These are phyloP conservation scores for Drosophila ercepeae DNA, from an alignment of 1,140 invertebrate species.

Conservation along the genomic window DNA sequence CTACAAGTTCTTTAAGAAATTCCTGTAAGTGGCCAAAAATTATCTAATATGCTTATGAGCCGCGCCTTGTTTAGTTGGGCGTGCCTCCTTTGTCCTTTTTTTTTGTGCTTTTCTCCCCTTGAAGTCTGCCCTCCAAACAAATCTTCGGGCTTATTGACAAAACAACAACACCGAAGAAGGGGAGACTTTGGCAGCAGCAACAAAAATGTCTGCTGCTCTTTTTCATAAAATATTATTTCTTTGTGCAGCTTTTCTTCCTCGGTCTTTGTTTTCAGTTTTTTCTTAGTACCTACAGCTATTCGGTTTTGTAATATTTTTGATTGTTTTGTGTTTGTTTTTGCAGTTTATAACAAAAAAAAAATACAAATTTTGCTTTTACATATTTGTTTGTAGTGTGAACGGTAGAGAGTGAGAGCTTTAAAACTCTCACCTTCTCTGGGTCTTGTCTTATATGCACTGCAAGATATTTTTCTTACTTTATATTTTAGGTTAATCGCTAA, in stretches of 20 bases:
- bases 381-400: conserved; percentile 1
- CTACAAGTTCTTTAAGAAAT: conserved; percentile 74
- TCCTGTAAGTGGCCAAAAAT: conserved; percentile 63
- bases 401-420: not conserved
- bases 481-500: too few species aligned
- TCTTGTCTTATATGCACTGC: conserved; percentile 12
- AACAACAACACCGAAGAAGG: conserved; percentile 27
- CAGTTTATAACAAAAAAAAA: conserved; percentile 27
- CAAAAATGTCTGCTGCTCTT: conserved; percentile 16
- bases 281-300: conserved; percentile 6
- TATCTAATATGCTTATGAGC: conserved; percentile 38
- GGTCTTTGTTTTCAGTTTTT: conserved; percentile 15
- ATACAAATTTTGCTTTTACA: conserved; percentile 29
- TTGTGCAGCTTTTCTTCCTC: conserved; percentile 28
- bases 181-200: not conserved
- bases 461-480: not conserved
- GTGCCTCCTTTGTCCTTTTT: conserved; percentile 13
- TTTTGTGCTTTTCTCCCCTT: conserved; percentile 4
- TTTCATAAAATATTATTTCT: conserved; percentile 28
- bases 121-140: conserved; percentile 4
- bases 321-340: conserved; percentile 12
- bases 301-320: conserved; percentile 21
- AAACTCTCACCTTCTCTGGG: conserved; percentile 1
- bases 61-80: not conserved
- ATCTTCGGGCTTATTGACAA: conserved; percentile 43